Base-by-base conservation (phyloP, 1,140 invertebrate genomes). In the Drosophila fuyamai region DNA sequence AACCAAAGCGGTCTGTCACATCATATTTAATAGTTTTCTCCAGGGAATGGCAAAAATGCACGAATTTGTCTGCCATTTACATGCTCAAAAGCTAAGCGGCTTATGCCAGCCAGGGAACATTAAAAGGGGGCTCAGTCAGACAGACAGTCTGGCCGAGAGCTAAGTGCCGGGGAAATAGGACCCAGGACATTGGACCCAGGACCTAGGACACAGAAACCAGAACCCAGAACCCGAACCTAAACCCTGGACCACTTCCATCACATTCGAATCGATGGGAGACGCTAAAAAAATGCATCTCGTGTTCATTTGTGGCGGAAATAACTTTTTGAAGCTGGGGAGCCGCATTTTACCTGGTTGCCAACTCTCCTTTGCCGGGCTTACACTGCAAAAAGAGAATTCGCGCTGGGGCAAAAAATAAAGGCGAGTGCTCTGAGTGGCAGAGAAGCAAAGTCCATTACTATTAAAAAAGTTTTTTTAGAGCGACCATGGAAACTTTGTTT, bases 231-330 rank as follows among this genome's bases (percentile, higher is more conserved):
- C n/a, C 46, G 1, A 9, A 32, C 23, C 23, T 23, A 23, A 23
- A 16, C 9, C 40, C 38, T 18, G 40, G 40, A 57, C 55, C 56
- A 35, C 16, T 50, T 16, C 29, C 63, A 48, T 48, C 53, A 57
- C 32, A 53, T 13, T 36, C 50, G 50, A 71, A 86, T 86, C 79
- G 83, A 88, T 79, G 73, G 47, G 67, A 61, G 56, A 60, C 61
- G 47, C 23, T 46, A 74, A 81, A 68, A 57, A 55, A 63, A 50
- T 56, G 53, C 55, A 76, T 48, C 55, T 65, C 59, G 47, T 65
- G 70, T 86, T 86, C 79, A 88, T 86, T 86, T 88, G 82, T 86
- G 71, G 83, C 83, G 79, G 75, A 86, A 88, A 88, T 76, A 86
- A 86, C 83, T 88, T 88, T 86, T 88, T 76, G 71, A 76, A 76